These are phyloP conservation scores for Reinhardtius hippoglossoides DNA, from an alignment of 2,113 vertebrate genomes.

Conservation along the genomic window DNA sequence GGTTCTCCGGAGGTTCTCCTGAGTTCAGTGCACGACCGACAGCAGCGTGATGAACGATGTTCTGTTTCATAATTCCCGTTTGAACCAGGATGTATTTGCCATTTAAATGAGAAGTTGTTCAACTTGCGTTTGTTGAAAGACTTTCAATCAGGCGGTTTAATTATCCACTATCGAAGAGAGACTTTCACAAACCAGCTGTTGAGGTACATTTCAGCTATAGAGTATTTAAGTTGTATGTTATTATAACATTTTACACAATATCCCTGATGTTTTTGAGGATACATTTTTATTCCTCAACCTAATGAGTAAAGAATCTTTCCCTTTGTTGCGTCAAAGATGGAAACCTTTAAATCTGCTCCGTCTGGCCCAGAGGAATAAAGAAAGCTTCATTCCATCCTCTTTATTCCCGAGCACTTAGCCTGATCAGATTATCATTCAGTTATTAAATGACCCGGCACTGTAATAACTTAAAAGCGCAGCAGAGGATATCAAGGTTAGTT, in stretches of 20 bases:
- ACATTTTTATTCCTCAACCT: constrained; percentile 10
- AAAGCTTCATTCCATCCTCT: constrained; percentile 51
- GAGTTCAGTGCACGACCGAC: no score
- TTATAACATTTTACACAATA: not conserved
- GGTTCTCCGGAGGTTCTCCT: no score
- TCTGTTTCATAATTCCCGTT: not conserved
- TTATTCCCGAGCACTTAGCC: constrained; percentile 66
- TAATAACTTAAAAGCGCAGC: constrained; percentile 60
- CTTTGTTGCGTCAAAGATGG: constrained; percentile 1
- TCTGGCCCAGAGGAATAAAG: constrained; percentile 33
- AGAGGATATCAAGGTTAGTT: constrained; percentile 44
- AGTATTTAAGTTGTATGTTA: not conserved
- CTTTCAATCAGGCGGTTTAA: no score
- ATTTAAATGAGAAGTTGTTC: not conserved
- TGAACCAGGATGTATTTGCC: not conserved
- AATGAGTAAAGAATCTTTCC: not conserved
- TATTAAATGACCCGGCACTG: constrained; percentile 58
- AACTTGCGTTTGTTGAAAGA: not conserved
- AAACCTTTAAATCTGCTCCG: constrained; percentile 23
- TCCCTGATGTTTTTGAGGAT: not conserved
- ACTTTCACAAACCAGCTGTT: no score
- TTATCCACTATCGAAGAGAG: no score
- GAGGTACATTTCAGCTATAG: no score
- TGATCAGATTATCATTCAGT: constrained; percentile 67
- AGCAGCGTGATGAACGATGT: not conserved